Base-by-base conservation (phyloP, 2,888 invertebrate genomes). In the Tineola bisselliella region DNA sequence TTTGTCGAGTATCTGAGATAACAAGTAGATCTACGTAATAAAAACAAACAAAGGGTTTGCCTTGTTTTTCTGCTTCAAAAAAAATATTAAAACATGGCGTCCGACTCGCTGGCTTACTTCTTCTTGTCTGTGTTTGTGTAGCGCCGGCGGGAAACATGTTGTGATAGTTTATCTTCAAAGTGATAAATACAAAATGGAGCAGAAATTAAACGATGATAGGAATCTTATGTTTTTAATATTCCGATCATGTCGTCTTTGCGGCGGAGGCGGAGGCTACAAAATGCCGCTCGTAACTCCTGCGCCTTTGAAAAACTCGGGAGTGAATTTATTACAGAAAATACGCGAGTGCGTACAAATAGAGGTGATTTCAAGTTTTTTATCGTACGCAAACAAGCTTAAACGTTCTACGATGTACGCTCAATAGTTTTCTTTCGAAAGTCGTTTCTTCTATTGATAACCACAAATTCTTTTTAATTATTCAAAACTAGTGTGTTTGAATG, bases 211-310 rank as follows among this genome's bases (percentile, higher is more conserved):
- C 65, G 70, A 70, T 54, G 79, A 84, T n/a, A 75, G 73, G 62
- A 74, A 79, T 62, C 70, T 71, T n/a, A 81, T 84, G 62, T 86
- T 83, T 62, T 81, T 86, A 62, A 82, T 88, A 62, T 87, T 80
- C 63, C 70, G 83, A 68, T 78, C 83, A 70, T 88, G 88, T 71
- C 81, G 88, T 0, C 71, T 88, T 1, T 88, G 88, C 64, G 87
- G 87, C 1, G 81, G 79, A 0, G 84, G 86, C 33, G 84, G 83
- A 30, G 87, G 87, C 64, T 87, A 87, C 72, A 86, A 84, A 75
- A 87, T 88, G 87, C 88, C 88, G 0, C 87, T 88, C 61, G 76
- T 87, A 11, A 87, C 87, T 63, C 81, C 73, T 62, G 66, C 83
- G 0, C 72, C 76, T 18, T 59, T 77, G 1, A 78, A 77, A 8